Evolutionary conservation across 2,888 invertebrate species (phyloP).

Genomic region (Drosophila birchii): DNA sequence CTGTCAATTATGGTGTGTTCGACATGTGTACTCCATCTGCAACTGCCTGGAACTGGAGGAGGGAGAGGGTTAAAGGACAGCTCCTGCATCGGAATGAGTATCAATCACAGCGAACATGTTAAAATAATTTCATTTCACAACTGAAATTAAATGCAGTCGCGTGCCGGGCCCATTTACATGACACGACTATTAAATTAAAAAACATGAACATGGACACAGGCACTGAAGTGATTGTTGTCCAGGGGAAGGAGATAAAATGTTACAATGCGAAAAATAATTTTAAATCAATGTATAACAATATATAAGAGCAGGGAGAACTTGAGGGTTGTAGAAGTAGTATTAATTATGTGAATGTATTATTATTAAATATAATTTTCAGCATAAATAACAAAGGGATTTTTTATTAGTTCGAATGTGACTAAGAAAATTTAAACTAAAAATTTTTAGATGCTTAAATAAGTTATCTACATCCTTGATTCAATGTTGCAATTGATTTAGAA

Average conservation of each 20-base stretch:
- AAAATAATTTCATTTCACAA: slow-evolving; percentile 71
- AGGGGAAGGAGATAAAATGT: slow-evolving; percentile 13
- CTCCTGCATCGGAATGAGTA: slow-evolving; percentile 45
- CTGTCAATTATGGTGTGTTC: slow-evolving; percentile 73
- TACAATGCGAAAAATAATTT: slow-evolving; percentile 13
- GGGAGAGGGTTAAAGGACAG: background rate
- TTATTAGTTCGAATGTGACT: background rate
- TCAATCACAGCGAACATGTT: slow-evolving; percentile 74
- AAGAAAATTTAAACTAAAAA: too few species aligned
- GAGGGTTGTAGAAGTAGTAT: background rate
- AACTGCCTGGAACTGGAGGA: background rate
- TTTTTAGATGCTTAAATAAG: too few species aligned
- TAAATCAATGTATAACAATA: background rate
- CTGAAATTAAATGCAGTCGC: slow-evolving; percentile 73
- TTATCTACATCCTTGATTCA: too few species aligned
- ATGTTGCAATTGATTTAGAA: background rate
- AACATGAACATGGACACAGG: slow-evolving; percentile 68
- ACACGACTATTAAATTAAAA: slow-evolving; percentile 80
- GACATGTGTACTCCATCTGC: slow-evolving; percentile 54
- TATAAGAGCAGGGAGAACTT: background rate
- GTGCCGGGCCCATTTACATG: slow-evolving; percentile 70
- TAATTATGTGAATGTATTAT: background rate
- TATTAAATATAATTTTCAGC: background rate
- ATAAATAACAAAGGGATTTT: background rate
- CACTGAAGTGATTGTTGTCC: slow-evolving; percentile 22